Evolutionary conservation across 1,140 invertebrate genomes (phyloP).

Genomic region (Charaxes varanes): DNA sequence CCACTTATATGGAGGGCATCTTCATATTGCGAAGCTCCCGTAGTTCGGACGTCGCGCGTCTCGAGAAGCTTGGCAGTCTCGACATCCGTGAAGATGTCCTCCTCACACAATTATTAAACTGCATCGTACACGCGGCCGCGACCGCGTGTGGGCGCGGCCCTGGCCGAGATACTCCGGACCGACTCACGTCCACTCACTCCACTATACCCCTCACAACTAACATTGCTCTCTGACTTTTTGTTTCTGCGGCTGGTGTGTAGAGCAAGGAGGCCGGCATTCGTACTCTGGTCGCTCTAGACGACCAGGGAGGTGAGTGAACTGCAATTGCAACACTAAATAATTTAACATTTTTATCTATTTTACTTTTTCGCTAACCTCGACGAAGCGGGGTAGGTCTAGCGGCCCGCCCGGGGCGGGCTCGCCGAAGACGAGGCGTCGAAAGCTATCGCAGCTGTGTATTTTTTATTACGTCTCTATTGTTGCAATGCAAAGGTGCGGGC

Average conservation of each 20-base stretch:
- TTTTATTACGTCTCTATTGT: constrained; percentile 56
- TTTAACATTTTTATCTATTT: constrained; percentile 71
- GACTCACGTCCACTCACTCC: constrained; percentile 52
- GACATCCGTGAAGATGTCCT: constrained; percentile 26
- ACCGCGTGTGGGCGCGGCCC: constrained; percentile 19
- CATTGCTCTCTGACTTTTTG: constrained; percentile 77
- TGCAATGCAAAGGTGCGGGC: constrained; percentile 69
- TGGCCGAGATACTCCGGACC: constrained; percentile 15
- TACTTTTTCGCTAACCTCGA: constrained; percentile 68
- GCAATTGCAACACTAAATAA: constrained; percentile 72
- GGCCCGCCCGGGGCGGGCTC: constrained; percentile 55
- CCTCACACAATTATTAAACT: constrained; percentile 32
- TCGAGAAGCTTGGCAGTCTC: background rate
- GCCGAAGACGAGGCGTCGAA: constrained; percentile 49
- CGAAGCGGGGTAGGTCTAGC: constrained; percentile 65
- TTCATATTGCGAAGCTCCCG: constrained; percentile 15
- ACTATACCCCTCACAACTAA: constrained; percentile 72
- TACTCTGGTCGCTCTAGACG: constrained; percentile 98
- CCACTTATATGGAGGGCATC: constrained; percentile 35
- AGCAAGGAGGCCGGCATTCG: constrained; percentile 99
- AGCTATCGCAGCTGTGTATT: constrained; percentile 45
- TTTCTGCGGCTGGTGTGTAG: constrained; percentile 85
- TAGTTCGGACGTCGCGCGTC: background rate
- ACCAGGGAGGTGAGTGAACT: constrained; percentile 97
- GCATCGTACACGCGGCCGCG: constrained; percentile 32